Evolutionary conservation across 2,888 invertebrate species (phyloP).

Genomic region (Allacma fusca): DNA sequence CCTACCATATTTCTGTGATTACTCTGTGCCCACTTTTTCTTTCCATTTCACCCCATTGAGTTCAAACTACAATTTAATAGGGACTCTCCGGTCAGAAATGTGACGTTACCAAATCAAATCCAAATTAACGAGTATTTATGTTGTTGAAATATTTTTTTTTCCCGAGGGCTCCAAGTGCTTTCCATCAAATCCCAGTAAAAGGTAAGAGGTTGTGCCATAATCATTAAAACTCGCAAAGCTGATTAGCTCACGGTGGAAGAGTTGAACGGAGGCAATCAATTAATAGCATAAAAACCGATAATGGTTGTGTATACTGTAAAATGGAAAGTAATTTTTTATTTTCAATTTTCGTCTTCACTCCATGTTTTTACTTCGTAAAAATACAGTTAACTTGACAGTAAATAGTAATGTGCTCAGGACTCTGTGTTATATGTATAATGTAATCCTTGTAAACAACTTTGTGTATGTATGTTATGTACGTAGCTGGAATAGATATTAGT

Average conservation of each 20-base stretch:
- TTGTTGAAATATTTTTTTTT: no score
- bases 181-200: slow-evolving; percentile 1
- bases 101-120: background rate
- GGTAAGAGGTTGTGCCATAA: slow-evolving; percentile 4
- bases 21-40: background rate
- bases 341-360: slow-evolving; percentile 11
- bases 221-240: background rate
- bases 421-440: no score
- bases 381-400: background rate
- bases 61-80: background rate
- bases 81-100: background rate
- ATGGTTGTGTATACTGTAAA: background rate
- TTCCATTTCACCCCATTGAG: background rate
- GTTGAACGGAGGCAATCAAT: slow-evolving; percentile 16
- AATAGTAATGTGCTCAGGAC: no score
- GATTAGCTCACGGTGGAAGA: background rate
- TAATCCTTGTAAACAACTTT: no score
- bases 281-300: background rate
- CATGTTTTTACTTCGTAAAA: background rate
- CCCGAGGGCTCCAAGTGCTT: background rate
- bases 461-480: no score
- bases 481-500: no score
- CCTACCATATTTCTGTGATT: background rate
- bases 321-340: slow-evolving; percentile 23
- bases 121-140: background rate